phyloP scores from a whole-genome alignment of 1,140 invertebrate species.

The Antheraea mylitta region DNA sequence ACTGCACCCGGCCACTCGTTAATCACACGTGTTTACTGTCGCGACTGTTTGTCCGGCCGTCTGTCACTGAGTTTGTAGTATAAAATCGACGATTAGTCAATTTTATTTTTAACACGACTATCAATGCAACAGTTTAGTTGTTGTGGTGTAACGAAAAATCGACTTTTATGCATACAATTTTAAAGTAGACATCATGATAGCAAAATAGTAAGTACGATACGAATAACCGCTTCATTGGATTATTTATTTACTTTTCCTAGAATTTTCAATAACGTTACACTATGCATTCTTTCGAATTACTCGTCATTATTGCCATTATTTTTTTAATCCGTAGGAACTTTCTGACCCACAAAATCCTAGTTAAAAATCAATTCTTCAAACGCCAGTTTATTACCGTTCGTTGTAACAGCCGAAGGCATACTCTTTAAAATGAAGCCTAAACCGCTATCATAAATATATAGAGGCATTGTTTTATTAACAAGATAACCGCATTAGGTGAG shows the following conservation, averaged over 20 bases:
- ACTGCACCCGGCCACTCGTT: neutral
- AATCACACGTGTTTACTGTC: slow-evolving; percentile 14
- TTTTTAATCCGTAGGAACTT: too few relatives aligned
- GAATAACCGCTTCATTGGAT: too few relatives aligned
- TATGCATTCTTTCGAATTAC: too few relatives aligned
- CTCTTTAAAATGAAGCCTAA: neutral
- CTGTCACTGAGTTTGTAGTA: slow-evolving; percentile 11
- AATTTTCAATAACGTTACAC: too few relatives aligned
- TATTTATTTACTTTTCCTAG: too few relatives aligned
- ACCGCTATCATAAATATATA: slow-evolving; percentile 3
- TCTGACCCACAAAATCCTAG: neutral
- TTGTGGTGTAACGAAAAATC: neutral
- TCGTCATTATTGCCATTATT: too few relatives aligned
- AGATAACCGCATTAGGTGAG: slow-evolving; percentile 66
- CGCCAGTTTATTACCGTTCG: neutral
- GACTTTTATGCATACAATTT: neutral
- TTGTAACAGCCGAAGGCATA: neutral
- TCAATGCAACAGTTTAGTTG: neutral
- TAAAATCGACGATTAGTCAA: neutral
- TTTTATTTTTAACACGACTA: neutral
- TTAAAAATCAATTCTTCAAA: neutral
- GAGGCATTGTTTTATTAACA: slow-evolving; percentile 57
- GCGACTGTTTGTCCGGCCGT: slow-evolving; percentile 9
- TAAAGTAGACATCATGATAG: too few relatives aligned
- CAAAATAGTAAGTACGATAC: too few relatives aligned